phyloP scores from a whole-genome alignment of 2,113 vertebrate genomes.

The Sus scrofa region T2T-Sscrofa CM000812.6:31290001-31290500 shows the following conservation, averaged over 20 bases:
- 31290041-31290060: not conserved
- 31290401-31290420: not conserved
- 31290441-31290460: not conserved
- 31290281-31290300: not conserved
- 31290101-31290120: not conserved
- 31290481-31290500: not conserved
- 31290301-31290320: not conserved
- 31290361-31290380: not conserved
- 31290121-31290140: constrained; percentile 21
- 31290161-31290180: not conserved
- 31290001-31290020: not conserved
- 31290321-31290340: not conserved
- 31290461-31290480: not conserved
- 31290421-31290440: not conserved
- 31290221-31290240: not conserved
- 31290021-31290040: not conserved
- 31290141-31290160: not conserved
- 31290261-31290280: not conserved
- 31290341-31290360: too few species aligned
- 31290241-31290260: not conserved
- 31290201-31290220: not conserved
- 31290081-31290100: not conserved
- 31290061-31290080: constrained; percentile 2
- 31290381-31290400: not conserved
- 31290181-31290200: not conserved